These are phyloP conservation scores for Hemibagrus wyckioides DNA, from an alignment of 2,113 vertebrate species.

Conservation along the genomic window DNA sequence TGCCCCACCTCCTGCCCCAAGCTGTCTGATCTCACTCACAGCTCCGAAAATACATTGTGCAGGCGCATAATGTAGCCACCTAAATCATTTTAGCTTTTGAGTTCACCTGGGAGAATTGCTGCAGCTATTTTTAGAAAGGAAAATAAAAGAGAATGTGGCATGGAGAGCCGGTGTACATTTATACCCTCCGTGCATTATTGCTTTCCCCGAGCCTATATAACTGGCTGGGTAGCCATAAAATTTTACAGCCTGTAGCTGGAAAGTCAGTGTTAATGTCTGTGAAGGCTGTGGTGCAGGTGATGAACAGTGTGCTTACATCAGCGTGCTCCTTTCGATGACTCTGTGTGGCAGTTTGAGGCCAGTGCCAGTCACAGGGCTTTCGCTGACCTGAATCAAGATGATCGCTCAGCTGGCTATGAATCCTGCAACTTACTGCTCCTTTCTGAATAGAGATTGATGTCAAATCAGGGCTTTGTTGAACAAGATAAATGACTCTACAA, in stretches of 20 bases:
- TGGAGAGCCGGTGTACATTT: slow-evolving; percentile 57
- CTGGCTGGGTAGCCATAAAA: slow-evolving; percentile 55
- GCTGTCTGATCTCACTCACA: slow-evolving; percentile 28
- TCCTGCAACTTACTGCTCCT: slow-evolving; percentile 26
- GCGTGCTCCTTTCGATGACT: slow-evolving; percentile 56
- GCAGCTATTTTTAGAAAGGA: slow-evolving; percentile 63
- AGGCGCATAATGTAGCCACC: background rate
- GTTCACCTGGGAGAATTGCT: slow-evolving; percentile 2
- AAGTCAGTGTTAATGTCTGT: slow-evolving; percentile 46
- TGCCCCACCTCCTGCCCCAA: background rate
- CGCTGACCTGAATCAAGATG: background rate
- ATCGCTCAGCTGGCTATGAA: background rate
- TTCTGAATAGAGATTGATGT: slow-evolving; percentile 41
- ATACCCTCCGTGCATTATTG: slow-evolving; percentile 64
- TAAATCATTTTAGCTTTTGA: slow-evolving; percentile 1
- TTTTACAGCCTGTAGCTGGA: slow-evolving; percentile 52
- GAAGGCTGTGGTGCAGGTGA: slow-evolving; percentile 48
- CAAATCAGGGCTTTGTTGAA: slow-evolving; percentile 29
- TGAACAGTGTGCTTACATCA: slow-evolving; percentile 39
- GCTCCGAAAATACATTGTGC: background rate
- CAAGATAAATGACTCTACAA: slow-evolving; percentile 32
- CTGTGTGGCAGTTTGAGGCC: slow-evolving; percentile 72
- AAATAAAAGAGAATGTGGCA: slow-evolving; percentile 50
- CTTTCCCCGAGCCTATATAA: slow-evolving; percentile 55
- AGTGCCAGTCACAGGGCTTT: slow-evolving; percentile 47